phyloP scores from a whole-genome alignment of 2,888 invertebrate species.

The Tetranychus truncatus region DNA sequence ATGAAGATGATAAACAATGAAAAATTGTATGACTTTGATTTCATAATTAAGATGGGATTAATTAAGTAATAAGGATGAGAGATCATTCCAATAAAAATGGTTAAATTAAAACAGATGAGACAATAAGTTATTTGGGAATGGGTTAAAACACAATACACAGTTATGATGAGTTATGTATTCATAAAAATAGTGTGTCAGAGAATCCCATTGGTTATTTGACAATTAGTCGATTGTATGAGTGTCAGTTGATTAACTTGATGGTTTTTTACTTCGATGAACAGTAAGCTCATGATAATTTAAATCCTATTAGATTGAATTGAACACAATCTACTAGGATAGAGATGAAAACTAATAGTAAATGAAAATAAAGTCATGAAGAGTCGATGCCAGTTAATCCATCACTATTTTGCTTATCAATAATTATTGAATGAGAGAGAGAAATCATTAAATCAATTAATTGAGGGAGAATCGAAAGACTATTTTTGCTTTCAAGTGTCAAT shows the following conservation, averaged over 20 bases:
- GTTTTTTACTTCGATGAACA: background rate
- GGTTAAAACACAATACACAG: too few relatives aligned
- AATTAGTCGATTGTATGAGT: background rate
- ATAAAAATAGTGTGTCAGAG: too few relatives aligned
- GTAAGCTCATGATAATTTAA: background rate
- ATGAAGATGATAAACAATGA: too few relatives aligned
- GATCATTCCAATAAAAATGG: too few relatives aligned
- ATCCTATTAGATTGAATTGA: background rate
- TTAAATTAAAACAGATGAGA: too few relatives aligned
- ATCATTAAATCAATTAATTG: background rate
- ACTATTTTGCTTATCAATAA: background rate
- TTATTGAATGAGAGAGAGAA: background rate
- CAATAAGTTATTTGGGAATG: too few relatives aligned
- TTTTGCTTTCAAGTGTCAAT: background rate
- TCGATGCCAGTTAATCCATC: background rate
- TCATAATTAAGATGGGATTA: too few relatives aligned
- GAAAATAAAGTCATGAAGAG: background rate
- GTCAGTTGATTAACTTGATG: background rate
- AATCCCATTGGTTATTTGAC: background rate
- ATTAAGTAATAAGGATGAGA: too few relatives aligned
- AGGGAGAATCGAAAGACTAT: background rate
- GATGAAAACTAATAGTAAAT: background rate
- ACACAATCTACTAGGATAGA: background rate
- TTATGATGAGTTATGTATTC: too few relatives aligned
- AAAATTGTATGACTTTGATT: too few relatives aligned